Evolutionary conservation across 2,888 invertebrate species (phyloP).

Genomic region (Schizaphis graminum): DNA sequence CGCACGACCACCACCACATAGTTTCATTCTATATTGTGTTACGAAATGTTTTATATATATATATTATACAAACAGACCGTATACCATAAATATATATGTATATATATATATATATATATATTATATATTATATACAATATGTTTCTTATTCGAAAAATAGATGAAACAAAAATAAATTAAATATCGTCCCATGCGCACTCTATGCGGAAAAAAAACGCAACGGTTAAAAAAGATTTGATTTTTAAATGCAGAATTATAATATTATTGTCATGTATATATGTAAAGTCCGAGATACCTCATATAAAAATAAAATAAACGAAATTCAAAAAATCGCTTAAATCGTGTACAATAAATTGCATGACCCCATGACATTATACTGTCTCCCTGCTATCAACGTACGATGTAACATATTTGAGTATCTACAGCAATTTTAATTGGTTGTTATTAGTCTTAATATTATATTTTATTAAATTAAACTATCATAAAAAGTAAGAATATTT

Average conservation of each 20-base stretch:
- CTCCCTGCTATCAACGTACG: too few species aligned
- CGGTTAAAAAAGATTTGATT: constrained; percentile 21
- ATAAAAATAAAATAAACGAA: background rate
- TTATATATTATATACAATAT: background rate
- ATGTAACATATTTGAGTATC: too few species aligned
- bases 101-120: background rate
- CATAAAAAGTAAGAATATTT: background rate
- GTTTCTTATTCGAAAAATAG: background rate
- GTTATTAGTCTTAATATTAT: background rate
- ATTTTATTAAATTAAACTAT: background rate
- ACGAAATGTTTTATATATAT: constrained; percentile 39
- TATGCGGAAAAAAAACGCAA: background rate
- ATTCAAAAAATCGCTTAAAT: background rate
- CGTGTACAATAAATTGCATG: background rate
- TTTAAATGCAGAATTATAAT: background rate
- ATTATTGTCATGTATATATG: background rate
- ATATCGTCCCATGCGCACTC: background rate
- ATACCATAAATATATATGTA: background rate
- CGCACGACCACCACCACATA: background rate
- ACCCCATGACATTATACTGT: background rate
- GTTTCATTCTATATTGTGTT: constrained; percentile 30
- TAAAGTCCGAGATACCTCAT: background rate
- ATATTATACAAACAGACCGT: constrained; percentile 38
- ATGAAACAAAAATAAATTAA: background rate
- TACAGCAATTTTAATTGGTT: background rate